A percentile compares a stretch with the other conserved stretches of the same genome.
These are phyloP conservation scores for Drosophila santomea DNA, from an alignment of 1,140 invertebrate species.

Conservation along the genomic window DNA sequence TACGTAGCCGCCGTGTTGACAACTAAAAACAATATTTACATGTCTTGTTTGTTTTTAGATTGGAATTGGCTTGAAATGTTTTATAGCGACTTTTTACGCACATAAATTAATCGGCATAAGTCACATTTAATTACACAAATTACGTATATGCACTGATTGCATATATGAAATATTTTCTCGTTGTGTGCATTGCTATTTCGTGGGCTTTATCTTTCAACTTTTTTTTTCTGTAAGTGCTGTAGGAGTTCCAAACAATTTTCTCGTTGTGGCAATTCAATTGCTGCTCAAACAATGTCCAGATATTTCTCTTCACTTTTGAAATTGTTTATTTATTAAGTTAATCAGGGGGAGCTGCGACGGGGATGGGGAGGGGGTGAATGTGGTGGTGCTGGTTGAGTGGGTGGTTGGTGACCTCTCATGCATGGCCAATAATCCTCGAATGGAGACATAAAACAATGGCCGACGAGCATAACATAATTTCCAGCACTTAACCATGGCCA, in stretches of 20 bases:
- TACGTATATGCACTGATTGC: background rate
- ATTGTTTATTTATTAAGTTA: conserved; percentile 42
- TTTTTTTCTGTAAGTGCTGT: background rate
- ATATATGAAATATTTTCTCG: background rate
- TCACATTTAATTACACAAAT: background rate
- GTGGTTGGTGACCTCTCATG: conserved; percentile 31
- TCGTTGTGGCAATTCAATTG: conserved; percentile 7
- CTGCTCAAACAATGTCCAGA: conserved; percentile 7
- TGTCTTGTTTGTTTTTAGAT: no score
- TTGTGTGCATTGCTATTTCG: background rate
- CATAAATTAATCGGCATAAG: no score
- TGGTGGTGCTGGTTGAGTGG: conserved; percentile 3
- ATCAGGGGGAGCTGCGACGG: conserved; percentile 3
- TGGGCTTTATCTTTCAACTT: background rate
- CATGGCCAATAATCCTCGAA: conserved; percentile 53
- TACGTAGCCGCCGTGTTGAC: no score
- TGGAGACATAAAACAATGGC: conserved; percentile 67
- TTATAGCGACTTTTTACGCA: no score
- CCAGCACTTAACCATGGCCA: conserved; percentile 65
- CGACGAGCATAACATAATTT: conserved; percentile 60
- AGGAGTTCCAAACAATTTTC: background rate
- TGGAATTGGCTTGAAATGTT: no score
- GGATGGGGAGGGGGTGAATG: background rate
- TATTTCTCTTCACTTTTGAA: background rate
- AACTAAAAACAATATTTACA: no score